A percentile compares a stretch with the other conserved stretches of the same genome.
Evolutionary conservation across 2,113 vertebrate species (phyloP).

Genomic region (Corythoichthys haematopterus): DNA sequence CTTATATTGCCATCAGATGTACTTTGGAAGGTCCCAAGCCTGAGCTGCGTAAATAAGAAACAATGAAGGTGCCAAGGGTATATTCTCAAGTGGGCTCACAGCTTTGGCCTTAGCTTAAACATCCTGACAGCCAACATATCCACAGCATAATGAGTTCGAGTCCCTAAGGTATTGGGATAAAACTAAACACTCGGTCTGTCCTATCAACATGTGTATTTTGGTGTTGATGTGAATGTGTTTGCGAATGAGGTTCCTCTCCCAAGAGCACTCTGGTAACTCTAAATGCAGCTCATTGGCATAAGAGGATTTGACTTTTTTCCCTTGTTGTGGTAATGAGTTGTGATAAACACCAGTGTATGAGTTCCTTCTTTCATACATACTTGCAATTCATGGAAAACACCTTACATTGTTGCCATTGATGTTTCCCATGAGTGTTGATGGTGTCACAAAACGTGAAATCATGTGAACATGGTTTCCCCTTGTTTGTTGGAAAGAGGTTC

Average conservation of each 20-base stretch:
- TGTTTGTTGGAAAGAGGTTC: neutral
- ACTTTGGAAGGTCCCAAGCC: constrained; percentile 31
- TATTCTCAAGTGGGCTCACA: constrained; percentile 51
- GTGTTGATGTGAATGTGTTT: constrained; percentile 17
- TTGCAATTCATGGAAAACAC: constrained; percentile 38
- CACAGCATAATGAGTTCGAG: constrained; percentile 55
- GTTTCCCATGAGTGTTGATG: constrained; percentile 40
- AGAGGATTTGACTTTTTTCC: constrained; percentile 64
- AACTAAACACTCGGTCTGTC: constrained; percentile 49
- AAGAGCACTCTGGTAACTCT: constrained; percentile 53
- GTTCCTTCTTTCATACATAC: constrained; percentile 37
- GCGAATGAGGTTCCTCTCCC: constrained; percentile 45
- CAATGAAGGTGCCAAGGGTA: constrained; percentile 43
- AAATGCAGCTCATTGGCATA: constrained; percentile 57
- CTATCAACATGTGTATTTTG: constrained; percentile 40
- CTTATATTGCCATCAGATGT: constrained; percentile 46
- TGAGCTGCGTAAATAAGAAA: constrained; percentile 51
- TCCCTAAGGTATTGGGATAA: constrained; percentile 53
- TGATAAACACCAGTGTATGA: constrained; percentile 59
- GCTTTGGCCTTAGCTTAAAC: constrained; percentile 52
- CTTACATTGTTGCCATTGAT: constrained; percentile 26
- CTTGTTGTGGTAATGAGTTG: constrained; percentile 63
- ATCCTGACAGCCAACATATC: constrained; percentile 46
- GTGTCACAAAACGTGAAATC: constrained; percentile 8
- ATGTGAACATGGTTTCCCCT: constrained; percentile 16